phyloP scores from a whole-genome alignment of 1,140 invertebrate species.

The Anastrepha obliqua region DNA sequence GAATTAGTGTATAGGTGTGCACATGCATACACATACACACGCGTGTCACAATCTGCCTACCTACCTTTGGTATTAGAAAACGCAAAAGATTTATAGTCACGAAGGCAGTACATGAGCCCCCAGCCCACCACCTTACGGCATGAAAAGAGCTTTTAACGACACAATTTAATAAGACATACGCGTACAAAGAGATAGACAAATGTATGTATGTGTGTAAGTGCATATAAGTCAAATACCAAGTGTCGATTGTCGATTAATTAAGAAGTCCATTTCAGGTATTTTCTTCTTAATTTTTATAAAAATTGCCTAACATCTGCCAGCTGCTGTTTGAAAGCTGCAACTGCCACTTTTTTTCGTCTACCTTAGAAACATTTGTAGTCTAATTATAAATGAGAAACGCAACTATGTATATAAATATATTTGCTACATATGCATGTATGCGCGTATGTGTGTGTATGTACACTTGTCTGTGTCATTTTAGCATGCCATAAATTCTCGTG shows the following conservation, averaged over 20 bases:
- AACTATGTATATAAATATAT: not conserved
- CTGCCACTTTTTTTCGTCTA: not conserved
- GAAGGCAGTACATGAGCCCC: not conserved
- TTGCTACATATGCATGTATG: not conserved
- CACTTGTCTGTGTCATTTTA: not conserved
- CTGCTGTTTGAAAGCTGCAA: not conserved
- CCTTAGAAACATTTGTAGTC: not conserved
- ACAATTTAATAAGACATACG: too few species aligned
- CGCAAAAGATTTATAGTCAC: not conserved
- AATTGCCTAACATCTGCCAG: not conserved
- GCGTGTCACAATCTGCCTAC: not conserved
- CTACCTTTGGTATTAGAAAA: not conserved
- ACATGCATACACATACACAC: not conserved
- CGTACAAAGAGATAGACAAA: too few species aligned
- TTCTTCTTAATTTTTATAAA: not conserved
- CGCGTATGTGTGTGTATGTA: not conserved
- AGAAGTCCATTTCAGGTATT: not conserved
- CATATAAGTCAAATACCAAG: too few species aligned
- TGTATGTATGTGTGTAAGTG: not conserved
- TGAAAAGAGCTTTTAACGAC: too few species aligned
- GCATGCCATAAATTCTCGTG: slow-evolving; percentile 32
- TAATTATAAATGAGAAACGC: not conserved
- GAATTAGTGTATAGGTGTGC: not conserved
- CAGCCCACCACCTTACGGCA: too few species aligned
- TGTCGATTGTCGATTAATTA: not conserved